Percentiles rank a stretch among this genome's conserved stretches.
phyloP scores from a whole-genome alignment of 2,888 invertebrate genomes.

The Glaucopsyche alexis region DNA sequence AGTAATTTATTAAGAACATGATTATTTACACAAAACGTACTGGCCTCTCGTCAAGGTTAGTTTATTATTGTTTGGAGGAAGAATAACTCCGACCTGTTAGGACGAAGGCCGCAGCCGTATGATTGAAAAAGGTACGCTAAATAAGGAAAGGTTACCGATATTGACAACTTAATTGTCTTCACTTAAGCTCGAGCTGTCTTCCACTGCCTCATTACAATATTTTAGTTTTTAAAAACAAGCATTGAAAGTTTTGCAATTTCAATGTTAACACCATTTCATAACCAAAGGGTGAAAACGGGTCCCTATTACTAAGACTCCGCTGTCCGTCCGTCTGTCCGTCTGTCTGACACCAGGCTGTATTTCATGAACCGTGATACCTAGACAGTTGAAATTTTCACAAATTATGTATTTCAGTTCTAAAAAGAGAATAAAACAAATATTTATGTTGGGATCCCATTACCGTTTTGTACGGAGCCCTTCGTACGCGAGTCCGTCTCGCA shows the following conservation, averaged over 20 bases:
- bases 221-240: conserved; percentile 1
- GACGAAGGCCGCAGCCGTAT: conserved; percentile 15
- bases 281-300: no score
- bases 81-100: conserved; percentile 18
- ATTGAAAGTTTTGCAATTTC: not conserved
- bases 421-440: no score
- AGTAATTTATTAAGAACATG: no score
- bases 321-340: no score
- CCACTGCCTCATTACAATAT: not conserved
- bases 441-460: no score
- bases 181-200: not conserved
- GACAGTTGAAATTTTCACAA: no score
- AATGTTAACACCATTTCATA: not conserved
- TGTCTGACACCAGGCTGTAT: no score
- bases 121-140: conserved; percentile 28
- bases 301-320: no score
- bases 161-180: conserved; percentile 12
- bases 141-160: conserved; percentile 27
- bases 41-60: conserved; percentile 2
- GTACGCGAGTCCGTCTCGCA: no score
- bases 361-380: no score
- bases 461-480: no score
- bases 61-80: conserved; percentile 25
- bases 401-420: no score
- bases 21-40: not conserved